These are phyloP conservation scores for Acanthoscelides obtectus DNA, from an alignment of 2,888 invertebrate genomes.

Conservation along the genomic window DNA sequence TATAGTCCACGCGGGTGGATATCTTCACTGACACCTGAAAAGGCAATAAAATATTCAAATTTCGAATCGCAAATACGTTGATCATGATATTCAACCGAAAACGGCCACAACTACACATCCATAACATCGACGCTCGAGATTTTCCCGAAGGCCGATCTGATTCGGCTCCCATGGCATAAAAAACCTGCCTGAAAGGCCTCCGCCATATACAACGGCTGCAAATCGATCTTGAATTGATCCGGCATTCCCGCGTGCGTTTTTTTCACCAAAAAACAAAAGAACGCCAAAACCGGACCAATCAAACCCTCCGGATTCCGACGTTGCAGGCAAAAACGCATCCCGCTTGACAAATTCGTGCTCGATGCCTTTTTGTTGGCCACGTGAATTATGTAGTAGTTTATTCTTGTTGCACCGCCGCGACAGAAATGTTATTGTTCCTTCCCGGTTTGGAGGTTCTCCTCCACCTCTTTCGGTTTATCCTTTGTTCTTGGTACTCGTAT, in stretches of 20 bases:
- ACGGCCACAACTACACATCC: neutral
- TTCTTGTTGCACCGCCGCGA: neutral
- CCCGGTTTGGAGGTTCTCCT: neutral
- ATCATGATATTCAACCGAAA: neutral
- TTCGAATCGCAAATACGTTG: neutral
- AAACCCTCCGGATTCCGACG: neutral
- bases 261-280: neutral
- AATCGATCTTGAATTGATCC: neutral
- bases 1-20: too few species aligned
- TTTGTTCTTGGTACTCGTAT: neutral
- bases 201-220: neutral
- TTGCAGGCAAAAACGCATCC: neutral
- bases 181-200: neutral
- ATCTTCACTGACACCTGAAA: too few species aligned
- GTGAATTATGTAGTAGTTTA: neutral
- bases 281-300: neutral
- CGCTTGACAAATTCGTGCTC: neutral
- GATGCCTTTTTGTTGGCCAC: neutral
- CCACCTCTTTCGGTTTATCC: neutral
- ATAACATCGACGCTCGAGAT: neutral
- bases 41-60: neutral
- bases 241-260: neutral
- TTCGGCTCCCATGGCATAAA: neutral
- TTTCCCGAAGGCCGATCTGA: neutral
- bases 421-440: neutral